Conservation (phyloP, 2,797 vertebrate genomes). For the Tangara arthus region DNA sequence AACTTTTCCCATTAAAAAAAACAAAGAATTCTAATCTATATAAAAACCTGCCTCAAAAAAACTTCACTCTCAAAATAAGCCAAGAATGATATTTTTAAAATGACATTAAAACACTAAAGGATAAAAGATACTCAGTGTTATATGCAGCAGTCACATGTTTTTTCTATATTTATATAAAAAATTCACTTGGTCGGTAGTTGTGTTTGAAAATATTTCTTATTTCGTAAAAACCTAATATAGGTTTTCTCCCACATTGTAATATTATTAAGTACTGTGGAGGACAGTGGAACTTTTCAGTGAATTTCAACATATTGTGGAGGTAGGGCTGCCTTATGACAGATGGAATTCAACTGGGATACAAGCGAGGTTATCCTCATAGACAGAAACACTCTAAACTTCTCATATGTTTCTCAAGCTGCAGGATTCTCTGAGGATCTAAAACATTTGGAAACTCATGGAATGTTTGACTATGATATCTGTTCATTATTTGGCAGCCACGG, state of each 20-base stretch:
- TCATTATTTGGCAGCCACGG: slow-evolving; percentile 10
- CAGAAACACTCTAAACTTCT: slow-evolving; percentile 58
- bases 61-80: fast-evolving
- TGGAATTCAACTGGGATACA: slow-evolving; percentile 50
- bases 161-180: neutral
- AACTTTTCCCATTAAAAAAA: neutral
- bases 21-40: neutral
- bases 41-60: neutral
- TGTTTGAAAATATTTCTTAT: neutral
- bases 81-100: neutral
- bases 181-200: fast-evolving
- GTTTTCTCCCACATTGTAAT: neutral
- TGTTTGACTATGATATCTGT: slow-evolving; percentile 52
- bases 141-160: neutral
- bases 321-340: slow-evolving; percentile 42
- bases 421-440: slow-evolving; percentile 57
- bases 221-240: neutral
- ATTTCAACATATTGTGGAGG: slow-evolving; percentile 9
- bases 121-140: neutral
- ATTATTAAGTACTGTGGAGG: neutral
- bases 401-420: slow-evolving; percentile 63
- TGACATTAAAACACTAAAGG: neutral
- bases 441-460: slow-evolving; percentile 53
- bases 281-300: neutral
- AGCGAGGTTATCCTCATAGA: slow-evolving; percentile 32